Conservation (phyloP, 2,888 invertebrate species). For the Byasa hedistus region DNA sequence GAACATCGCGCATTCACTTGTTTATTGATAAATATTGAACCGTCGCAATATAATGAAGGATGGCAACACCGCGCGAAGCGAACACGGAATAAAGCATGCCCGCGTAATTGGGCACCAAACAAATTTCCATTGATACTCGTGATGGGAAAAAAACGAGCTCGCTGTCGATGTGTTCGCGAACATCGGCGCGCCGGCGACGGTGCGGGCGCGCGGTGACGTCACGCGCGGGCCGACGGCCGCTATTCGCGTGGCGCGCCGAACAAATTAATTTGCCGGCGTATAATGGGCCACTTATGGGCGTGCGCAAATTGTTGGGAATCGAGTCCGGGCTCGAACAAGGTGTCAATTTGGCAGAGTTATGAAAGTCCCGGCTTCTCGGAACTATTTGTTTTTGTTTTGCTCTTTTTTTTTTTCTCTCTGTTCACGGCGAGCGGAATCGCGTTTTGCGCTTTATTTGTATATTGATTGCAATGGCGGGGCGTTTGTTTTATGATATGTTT, state of each 20-base stretch:
- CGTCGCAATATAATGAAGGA: too few species aligned
- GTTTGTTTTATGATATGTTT: conserved; percentile 59
- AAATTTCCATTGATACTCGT: conserved; percentile 79
- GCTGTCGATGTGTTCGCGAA: conserved; percentile 69
- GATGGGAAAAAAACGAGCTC: conserved; percentile 76
- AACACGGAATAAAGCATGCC: conserved; percentile 67
- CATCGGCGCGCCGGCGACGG: conserved; percentile 48
- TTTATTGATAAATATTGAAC: too few species aligned
- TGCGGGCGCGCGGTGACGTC: conserved; percentile 42
- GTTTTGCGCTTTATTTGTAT: conserved; percentile 65
- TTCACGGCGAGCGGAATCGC: conserved; percentile 50
- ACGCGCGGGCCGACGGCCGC: neutral
- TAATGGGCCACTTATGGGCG: conserved; percentile 77
- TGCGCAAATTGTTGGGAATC: conserved; percentile 75
- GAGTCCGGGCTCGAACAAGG: conserved; percentile 72
- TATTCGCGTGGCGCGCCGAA: conserved; percentile 30
- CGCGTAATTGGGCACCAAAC: conserved; percentile 73
- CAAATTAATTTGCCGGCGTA: conserved; percentile 50
- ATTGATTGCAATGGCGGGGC: conserved; percentile 58
- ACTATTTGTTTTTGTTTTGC: conserved; percentile 79
- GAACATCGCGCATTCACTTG: too few species aligned
- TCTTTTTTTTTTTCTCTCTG: conserved; percentile 36
- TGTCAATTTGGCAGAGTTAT: conserved; percentile 79
- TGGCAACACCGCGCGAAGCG: conserved; percentile 31
- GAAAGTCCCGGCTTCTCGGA: conserved; percentile 73